phyloP scores from a whole-genome alignment of 2,888 invertebrate genomes.

The Crepidodera aurea region DNA sequence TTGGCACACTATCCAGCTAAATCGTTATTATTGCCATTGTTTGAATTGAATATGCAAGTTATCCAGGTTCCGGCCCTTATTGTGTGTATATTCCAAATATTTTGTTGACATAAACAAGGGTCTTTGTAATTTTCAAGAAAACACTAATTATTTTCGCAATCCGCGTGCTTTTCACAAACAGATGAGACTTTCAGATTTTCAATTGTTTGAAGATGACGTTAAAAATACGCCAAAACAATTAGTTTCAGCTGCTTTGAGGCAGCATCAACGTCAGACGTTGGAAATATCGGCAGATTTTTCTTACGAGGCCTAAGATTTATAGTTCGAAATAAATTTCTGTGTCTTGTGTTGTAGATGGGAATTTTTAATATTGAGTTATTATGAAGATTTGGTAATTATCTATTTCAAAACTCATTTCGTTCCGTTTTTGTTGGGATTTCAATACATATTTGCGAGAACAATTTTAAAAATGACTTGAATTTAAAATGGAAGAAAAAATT shows the following conservation, averaged over 20 bases:
- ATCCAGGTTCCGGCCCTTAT: slow-evolving; percentile 17
- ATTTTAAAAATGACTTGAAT: too few species aligned
- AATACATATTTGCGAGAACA: too few species aligned
- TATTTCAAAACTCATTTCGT: too few species aligned
- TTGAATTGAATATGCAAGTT: slow-evolving; percentile 25
- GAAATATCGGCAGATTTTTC: background rate
- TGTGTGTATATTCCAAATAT: slow-evolving; percentile 19
- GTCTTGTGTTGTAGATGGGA: too few species aligned
- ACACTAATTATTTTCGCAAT: slow-evolving; percentile 29
- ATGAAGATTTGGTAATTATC: too few species aligned
- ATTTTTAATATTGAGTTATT: too few species aligned
- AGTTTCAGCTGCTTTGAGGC: background rate
- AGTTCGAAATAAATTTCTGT: too few species aligned
- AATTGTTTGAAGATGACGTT: slow-evolving; percentile 10
- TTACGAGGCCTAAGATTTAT: too few species aligned
- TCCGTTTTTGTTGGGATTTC: too few species aligned
- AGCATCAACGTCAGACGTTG: background rate
- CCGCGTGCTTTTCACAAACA: slow-evolving; percentile 27
- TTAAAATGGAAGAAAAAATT: too few species aligned
- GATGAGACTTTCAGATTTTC: slow-evolving; percentile 20
- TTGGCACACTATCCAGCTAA: slow-evolving; percentile 12
- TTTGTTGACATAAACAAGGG: slow-evolving; percentile 31
- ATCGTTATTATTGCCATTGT: slow-evolving; percentile 26
- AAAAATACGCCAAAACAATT: slow-evolving; percentile 3
- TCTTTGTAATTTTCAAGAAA: slow-evolving; percentile 33